These are phyloP conservation scores for Globodera rostochiensis DNA, from an alignment of 1,140 invertebrate species.

Conservation along the genomic window DNA sequence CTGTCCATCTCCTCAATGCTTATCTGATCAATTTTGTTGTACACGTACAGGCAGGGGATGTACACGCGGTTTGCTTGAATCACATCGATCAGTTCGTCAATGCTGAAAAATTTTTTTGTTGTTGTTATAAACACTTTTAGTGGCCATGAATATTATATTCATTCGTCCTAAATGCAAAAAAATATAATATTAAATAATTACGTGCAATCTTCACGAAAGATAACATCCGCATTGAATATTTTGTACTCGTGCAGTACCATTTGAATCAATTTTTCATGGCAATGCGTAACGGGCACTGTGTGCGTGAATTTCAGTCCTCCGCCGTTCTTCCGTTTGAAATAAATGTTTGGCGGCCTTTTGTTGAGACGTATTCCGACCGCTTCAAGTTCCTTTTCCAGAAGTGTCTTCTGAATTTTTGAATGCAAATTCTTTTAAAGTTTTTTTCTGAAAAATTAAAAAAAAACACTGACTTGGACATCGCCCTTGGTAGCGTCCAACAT, in stretches of 20 bases:
- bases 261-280: conserved; percentile 96
- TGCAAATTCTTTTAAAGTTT: conserved; percentile 17
- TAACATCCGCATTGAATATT: conserved; percentile 94
- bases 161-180: too few species aligned
- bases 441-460: neutral
- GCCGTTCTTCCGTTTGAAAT: conserved; percentile 86
- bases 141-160: too few species aligned
- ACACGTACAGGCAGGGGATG: conserved; percentile 77
- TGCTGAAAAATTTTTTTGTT: conserved; percentile 55
- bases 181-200: conserved; percentile 15
- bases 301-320: conserved; percentile 98
- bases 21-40: conserved; percentile 99
- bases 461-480: conserved; percentile 50
- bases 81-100: conserved; percentile 98
- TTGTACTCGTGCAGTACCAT: conserved; percentile 98
- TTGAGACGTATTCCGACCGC: conserved; percentile 95
- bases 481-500: conserved; percentile 92
- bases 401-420: conserved; percentile 76
- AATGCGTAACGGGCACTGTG: conserved; percentile 86
- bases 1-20: conserved; percentile 97
- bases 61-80: conserved; percentile 95
- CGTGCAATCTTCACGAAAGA: conserved; percentile 93
- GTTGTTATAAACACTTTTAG: too few species aligned
- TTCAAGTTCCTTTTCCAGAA: conserved; percentile 96
- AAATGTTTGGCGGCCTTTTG: conserved; percentile 93